These are phyloP conservation scores for Pteromalus puparum DNA, from an alignment of 1,140 invertebrate species.

Conservation along the genomic window DNA sequence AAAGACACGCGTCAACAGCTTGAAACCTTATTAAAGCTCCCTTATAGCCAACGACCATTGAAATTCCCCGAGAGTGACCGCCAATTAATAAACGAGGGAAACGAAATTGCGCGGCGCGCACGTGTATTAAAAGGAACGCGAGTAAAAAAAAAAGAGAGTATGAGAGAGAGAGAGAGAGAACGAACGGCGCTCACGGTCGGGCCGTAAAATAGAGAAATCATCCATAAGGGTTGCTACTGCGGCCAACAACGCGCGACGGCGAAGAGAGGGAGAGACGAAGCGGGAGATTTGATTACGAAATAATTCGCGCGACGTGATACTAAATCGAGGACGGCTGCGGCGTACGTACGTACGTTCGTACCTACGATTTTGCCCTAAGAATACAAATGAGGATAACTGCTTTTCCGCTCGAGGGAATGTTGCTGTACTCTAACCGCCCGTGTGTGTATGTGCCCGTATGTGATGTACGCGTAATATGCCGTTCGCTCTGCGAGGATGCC, in stretches of 20 bases:
- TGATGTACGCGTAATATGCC: slow-evolving; percentile 40
- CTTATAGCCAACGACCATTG: slow-evolving; percentile 33
- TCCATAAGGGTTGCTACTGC: slow-evolving; percentile 62
- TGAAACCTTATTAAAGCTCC: slow-evolving; percentile 48
- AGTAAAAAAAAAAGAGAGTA: neutral
- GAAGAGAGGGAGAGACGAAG: slow-evolving; percentile 7
- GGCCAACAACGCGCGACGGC: slow-evolving; percentile 1
- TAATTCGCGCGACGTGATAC: slow-evolving; percentile 74
- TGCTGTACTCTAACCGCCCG: slow-evolving; percentile 15
- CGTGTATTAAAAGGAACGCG: slow-evolving; percentile 22
- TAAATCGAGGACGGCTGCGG: slow-evolving; percentile 67
- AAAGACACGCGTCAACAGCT: neutral
- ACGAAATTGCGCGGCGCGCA: slow-evolving; percentile 40
- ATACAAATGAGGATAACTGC: slow-evolving; percentile 74
- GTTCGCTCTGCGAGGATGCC: no score
- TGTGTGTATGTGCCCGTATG: neutral
- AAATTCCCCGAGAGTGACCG: slow-evolving; percentile 38
- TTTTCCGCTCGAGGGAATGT: slow-evolving; percentile 56
- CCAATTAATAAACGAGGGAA: slow-evolving; percentile 50
- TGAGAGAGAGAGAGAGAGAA: slow-evolving; percentile 3
- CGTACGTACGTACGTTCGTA: slow-evolving; percentile 50
- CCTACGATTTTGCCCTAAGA: slow-evolving; percentile 63
- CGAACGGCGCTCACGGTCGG: slow-evolving; percentile 62
- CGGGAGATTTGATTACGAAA: slow-evolving; percentile 74
- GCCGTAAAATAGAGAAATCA: slow-evolving; percentile 75